phyloP scores from a whole-genome alignment of 2,113 vertebrate genomes.

The Hippolais icterina region DNA sequence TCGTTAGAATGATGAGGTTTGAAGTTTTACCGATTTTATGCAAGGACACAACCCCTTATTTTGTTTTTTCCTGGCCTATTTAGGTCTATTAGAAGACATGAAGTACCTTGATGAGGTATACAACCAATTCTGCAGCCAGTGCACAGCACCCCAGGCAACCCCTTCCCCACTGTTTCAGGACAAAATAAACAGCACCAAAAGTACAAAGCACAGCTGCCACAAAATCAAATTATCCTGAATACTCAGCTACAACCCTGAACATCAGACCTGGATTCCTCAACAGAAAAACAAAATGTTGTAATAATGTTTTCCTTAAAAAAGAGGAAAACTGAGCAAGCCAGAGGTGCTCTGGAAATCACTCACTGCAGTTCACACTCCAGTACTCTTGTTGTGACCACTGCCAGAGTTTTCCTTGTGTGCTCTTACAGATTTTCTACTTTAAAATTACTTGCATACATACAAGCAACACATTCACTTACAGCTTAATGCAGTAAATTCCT shows the following conservation, averaged over 20 bases:
- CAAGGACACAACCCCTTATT: neutral
- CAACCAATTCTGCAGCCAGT: neutral
- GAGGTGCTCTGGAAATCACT: neutral
- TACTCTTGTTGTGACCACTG: neutral
- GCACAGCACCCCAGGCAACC: neutral
- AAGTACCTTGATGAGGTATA: neutral
- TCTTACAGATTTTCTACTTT: neutral
- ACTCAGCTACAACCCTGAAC: neutral
- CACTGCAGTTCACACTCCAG: fast-evolving
- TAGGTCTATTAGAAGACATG: neutral
- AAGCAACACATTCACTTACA: neutral
- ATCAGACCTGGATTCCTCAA: neutral
- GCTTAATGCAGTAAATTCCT: neutral
- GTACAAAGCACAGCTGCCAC: neutral
- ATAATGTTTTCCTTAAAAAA: neutral
- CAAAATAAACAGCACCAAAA: neutral
- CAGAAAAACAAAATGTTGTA: neutral
- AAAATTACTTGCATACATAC: neutral
- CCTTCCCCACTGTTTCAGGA: neutral
- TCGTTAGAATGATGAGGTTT: neutral
- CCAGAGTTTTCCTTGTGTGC: neutral
- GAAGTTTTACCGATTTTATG: neutral
- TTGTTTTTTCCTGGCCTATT: neutral
- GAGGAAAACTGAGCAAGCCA: neutral
- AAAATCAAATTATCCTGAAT: neutral